Percentiles rank a stretch among this genome's conserved stretches.
phyloP scores from a whole-genome alignment of 2,797 vertebrate genomes.

The Melopsittacus undulatus region DNA sequence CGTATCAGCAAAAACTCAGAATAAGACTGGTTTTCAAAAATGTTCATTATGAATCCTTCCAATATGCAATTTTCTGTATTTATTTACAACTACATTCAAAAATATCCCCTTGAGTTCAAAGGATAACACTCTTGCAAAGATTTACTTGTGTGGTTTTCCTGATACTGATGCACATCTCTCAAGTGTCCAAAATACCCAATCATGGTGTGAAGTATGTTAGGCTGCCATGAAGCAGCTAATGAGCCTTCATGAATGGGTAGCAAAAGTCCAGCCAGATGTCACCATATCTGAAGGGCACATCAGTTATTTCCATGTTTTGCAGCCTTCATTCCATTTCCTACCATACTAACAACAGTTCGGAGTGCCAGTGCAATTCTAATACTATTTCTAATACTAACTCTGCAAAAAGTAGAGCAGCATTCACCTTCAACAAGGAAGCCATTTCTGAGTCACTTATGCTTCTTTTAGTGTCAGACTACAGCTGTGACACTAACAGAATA shows the following conservation, averaged over 20 bases:
- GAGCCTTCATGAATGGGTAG: accelerated
- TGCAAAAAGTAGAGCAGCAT: not conserved
- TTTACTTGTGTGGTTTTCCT: not conserved
- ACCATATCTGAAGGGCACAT: not conserved
- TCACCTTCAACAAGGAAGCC: not conserved
- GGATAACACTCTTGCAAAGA: not conserved
- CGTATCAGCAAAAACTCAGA: not conserved
- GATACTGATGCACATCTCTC: not conserved
- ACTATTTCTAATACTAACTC: too few relatives aligned
- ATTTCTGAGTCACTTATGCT: not conserved
- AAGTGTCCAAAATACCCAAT: accelerated
- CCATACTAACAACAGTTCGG: not conserved
- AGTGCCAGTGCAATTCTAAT: not conserved
- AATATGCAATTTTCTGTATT: not conserved
- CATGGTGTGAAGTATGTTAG: not conserved
- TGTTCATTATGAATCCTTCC: not conserved
- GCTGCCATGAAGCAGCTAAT: not conserved
- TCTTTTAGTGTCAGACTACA: not conserved
- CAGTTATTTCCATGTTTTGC: not conserved
- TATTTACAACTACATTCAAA: not conserved
- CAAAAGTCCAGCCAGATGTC: not conserved
- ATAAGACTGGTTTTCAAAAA: not conserved
- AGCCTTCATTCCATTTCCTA: not conserved
- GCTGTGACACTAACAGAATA: not conserved
- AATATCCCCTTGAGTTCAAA: not conserved